Evolutionary conservation across 2,888 invertebrate species (phyloP), one percentile per base, ranked within the genome.

Genomic region (Nasonia oneida): DNA sequence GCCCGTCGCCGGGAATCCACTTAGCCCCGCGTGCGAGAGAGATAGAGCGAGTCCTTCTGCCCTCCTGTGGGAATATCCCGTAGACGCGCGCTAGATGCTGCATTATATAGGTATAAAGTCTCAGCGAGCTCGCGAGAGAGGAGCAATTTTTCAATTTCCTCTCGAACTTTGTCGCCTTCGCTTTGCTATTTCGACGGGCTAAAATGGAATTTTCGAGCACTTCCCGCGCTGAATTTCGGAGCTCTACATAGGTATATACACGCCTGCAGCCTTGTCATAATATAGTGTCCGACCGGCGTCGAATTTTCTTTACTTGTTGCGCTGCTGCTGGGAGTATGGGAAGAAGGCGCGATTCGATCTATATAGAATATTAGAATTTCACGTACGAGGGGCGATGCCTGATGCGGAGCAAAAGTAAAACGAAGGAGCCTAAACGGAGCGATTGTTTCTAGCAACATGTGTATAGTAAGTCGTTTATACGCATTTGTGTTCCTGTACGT

Each of bases 61-160:
- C 1, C 47, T 90, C 90, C 90, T 89, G 86, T 88, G 89, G 90
- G 91, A 90, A 87, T 88, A 88, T 86, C 86, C 78, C 73, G 37
- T n/a, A 50, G n/a, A 47, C 14, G 61, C 61, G 29, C 77, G 47
- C 12, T n/a, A 47, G n/a, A 61, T n/a, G 6, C 18, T 61, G 1
- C 1, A 53, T 3, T 15, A 18, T 33, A 15, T 73, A 53, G 57
- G 18, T 12, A 71, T 78, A 71, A 18, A 71, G 39, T 84, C 29
- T 50, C 77, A 47, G 77, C 3, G 15, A n/a, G 47, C 3, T 18
- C 37, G 71, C 61, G 78, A 87, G 90, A 90, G 90, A 91, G 29
- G 29, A 92, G 92, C 93, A 93, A 93, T 93, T 93, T 93, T 91
- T 92, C 93, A 93, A 93, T 93, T 93, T 93, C 91, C 90, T 89